Base-by-base conservation (phyloP, 2,797 vertebrate genomes). In the Remorina albescens region DNA sequence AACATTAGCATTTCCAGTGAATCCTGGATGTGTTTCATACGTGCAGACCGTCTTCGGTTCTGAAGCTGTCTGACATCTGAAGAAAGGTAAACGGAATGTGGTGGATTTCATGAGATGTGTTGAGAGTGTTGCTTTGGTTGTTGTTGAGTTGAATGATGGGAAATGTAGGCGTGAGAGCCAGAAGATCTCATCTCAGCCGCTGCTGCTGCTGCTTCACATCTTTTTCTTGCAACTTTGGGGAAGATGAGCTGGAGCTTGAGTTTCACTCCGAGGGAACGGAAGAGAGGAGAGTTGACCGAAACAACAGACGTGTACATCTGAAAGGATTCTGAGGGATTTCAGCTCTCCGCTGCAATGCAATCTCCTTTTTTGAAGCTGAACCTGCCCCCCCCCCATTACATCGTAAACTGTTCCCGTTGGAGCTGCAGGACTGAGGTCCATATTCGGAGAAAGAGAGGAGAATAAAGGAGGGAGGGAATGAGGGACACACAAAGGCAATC, bases 401-500 rank as follows among this genome's bases (percentile, higher is more conserved):
- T 76, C 68, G 36, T 86, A 81, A 89, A 87, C 63, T 51, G 6
- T 61, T 49, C 76, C 41, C 41, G 44, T 67, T 74, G 46, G 66
- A 85, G 70, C 76, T 46, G 67, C 67, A 66, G 44, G 69, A 64
- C 46, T 5, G 21, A 69, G 23, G 62, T 58, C 83, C 85, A 59
- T 71, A 84, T 77, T 77, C 10, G 28, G 86, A 85, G 69, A 81
- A 71, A 78, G 56, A 72, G 57, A 84, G 51, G 67, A 69, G 71
- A 44, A 54, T 34, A 63, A 70, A 49, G 12, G 44, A 41, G 46
- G 39, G 50, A 76, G 57, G 47, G 51, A 51, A n/a, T n/a, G n/a
- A 25, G 25, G 66, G 54, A 7, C 4, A 1, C 21, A 28, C 12
- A 69, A 42, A 66, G 23, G 69, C 13, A 64, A 13, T 41, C 50